Conservation (phyloP, 2,797 vertebrate species). For the Erethizon dorsatum region DNA sequence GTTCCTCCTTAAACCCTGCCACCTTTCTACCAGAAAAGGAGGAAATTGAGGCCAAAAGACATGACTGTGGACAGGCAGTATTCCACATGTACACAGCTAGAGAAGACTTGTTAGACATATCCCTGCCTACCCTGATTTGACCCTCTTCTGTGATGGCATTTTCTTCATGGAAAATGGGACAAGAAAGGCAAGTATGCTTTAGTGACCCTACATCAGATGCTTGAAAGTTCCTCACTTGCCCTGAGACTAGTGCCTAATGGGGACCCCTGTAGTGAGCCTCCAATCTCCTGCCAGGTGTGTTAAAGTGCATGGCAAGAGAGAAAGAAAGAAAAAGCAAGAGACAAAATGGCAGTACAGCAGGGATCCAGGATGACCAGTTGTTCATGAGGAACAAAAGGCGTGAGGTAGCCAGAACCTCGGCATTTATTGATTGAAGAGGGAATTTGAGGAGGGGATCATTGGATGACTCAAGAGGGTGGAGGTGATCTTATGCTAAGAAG, state of each 20-base stretch:
- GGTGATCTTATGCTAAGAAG: not conserved
- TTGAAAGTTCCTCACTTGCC: not conserved
- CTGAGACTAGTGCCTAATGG: not conserved
- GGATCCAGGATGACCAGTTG: no score
- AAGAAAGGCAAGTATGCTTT: not conserved
- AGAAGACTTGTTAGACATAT: not conserved
- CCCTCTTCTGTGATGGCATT: not conserved
- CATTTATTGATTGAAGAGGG: not conserved
- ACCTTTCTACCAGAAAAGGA: not conserved
- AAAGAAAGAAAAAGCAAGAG: no score
- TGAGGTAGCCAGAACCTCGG: not conserved
- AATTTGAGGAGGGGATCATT: not conserved
- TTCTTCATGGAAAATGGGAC: not conserved
- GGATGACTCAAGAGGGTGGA: not conserved
- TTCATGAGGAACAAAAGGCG: no score
- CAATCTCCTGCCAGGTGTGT: no score
- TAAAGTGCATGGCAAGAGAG: not conserved
- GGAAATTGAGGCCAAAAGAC: not conserved
- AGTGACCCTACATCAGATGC: not conserved
- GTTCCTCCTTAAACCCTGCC: not conserved
- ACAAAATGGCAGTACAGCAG: no score
- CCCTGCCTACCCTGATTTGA: not conserved
- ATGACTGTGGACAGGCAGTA: not conserved
- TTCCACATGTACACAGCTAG: not conserved
- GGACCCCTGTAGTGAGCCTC: not conserved